Evolutionary conservation across 2,888 invertebrate genomes (phyloP), one percentile per base, ranked within the genome.

Genomic region (Drosophila lutescens): DNA sequence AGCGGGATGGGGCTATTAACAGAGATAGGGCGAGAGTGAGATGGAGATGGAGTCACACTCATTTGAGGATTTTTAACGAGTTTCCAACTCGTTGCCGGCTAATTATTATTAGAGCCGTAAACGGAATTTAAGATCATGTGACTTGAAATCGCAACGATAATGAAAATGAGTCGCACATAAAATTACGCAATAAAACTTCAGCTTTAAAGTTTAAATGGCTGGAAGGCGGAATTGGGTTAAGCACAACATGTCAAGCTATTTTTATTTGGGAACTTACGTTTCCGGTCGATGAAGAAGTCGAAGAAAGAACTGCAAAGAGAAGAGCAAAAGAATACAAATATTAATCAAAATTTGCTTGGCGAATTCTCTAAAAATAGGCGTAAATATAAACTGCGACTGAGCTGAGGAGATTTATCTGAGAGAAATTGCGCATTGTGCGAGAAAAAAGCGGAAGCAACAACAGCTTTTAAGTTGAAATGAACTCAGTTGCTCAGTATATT

Each of bases 341-440:
- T 69, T 40, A 60, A 69, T 55, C 34, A 20, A 55, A 69, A 71
- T 50, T 49, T 26, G n/a, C 32, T 41, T 49, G 26, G 65, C 70
- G 15, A 74, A 66, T 72, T 44, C 61, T 34, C 50, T 70, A 57
- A 73, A 62, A 76, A 71, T 75, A 57, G 13, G 9, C 49, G 63
- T 51, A 43, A 43, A 38, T 20, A 30, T 30, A 23, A 57, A 67
- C 15, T 56, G 38, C 50, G 51, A 71, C 61, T 70, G 55, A 30
- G 23, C 30, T 58, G 30, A 32, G 41, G 30, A 50, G 59, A 78
- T 75, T 84, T 84, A 82, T 82, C 86, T 79, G 26, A 40, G 65
- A 73, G 68, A 78, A 87, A 87, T 65, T 73, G 87, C 83, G 83
- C 83, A 84, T 82, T 87, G 77, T 72, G 38, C 36, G 40, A 53